Conservation (phyloP, 1,140 invertebrate species). For the Pseudomyrmex pallidus region DNA sequence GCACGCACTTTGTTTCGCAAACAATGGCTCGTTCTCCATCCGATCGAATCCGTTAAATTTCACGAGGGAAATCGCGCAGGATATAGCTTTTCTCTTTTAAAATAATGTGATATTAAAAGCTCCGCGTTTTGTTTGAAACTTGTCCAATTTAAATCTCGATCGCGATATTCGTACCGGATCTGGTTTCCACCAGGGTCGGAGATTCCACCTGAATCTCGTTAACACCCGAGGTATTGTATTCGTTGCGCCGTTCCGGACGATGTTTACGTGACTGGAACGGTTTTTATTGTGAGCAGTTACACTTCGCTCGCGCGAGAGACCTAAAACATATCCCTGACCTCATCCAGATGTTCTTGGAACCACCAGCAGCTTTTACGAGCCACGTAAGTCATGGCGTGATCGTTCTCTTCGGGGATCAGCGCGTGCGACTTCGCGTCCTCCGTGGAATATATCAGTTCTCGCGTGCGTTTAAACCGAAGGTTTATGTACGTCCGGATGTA, state of each 20-base stretch:
- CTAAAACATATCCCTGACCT: slow-evolving; percentile 58
- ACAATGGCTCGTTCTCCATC: slow-evolving; percentile 60
- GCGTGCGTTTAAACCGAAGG: not conserved
- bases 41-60: not conserved
- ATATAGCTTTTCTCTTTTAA: not conserved
- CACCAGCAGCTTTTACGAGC: slow-evolving; percentile 64
- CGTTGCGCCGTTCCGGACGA: slow-evolving; percentile 36
- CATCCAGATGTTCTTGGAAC: slow-evolving; percentile 62
- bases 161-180: not conserved
- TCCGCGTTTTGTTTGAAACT: no score
- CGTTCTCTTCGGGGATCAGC: slow-evolving; percentile 53
- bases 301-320: slow-evolving; percentile 44
- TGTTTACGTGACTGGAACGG: slow-evolving; percentile 56
- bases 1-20: slow-evolving; percentile 46
- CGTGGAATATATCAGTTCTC: slow-evolving; percentile 41
- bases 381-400: slow-evolving; percentile 62
- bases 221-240: slow-evolving; percentile 55
- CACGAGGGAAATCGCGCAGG: slow-evolving; percentile 20
- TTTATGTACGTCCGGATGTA: no score
- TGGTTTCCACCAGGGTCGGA: not conserved
- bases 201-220: slow-evolving; percentile 57
- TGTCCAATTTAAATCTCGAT: not conserved
- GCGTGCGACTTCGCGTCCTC: slow-evolving; percentile 42
- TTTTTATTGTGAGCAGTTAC: slow-evolving; percentile 56
- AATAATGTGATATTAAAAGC: no score